Conservation (phyloP, 2,888 invertebrate genomes). For the Pterobdella sp. region DNA sequence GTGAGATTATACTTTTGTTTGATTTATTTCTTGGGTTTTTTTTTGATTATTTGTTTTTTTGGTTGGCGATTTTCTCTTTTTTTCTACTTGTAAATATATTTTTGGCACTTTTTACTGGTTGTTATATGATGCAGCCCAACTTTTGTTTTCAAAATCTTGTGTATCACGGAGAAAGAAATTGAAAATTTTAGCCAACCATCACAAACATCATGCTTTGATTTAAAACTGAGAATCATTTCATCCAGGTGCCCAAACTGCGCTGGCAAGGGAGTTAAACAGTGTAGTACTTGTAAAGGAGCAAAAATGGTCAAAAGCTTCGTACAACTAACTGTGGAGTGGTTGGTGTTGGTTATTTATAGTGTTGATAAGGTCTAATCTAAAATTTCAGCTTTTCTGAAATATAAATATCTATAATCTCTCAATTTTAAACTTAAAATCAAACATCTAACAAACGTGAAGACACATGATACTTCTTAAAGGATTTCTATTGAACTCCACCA, state of each 20-base stretch:
- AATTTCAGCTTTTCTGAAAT: no score
- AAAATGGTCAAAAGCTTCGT: conserved; percentile 51
- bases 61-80: background rate
- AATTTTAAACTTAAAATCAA: no score
- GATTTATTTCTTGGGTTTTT: background rate
- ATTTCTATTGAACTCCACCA: conserved; percentile 18
- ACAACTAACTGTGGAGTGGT: conserved; percentile 52
- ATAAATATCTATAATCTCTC: no score
- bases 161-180: background rate
- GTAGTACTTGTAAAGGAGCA: conserved; percentile 20
- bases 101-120: background rate
- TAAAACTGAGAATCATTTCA: no score
- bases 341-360: conserved; percentile 24
- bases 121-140: no score
- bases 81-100: background rate
- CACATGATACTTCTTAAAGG: background rate
- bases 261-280: conserved; percentile 24
- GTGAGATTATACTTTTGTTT: conserved; percentile 7
- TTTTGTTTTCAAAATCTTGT: no score
- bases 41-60: background rate
- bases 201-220: background rate
- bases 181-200: no score
- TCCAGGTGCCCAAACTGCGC: conserved; percentile 12
- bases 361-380: background rate
- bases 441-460: no score